Base-by-base conservation (phyloP, 2,113 vertebrate species). In the Lethenteron camtschaticum region DNA sequence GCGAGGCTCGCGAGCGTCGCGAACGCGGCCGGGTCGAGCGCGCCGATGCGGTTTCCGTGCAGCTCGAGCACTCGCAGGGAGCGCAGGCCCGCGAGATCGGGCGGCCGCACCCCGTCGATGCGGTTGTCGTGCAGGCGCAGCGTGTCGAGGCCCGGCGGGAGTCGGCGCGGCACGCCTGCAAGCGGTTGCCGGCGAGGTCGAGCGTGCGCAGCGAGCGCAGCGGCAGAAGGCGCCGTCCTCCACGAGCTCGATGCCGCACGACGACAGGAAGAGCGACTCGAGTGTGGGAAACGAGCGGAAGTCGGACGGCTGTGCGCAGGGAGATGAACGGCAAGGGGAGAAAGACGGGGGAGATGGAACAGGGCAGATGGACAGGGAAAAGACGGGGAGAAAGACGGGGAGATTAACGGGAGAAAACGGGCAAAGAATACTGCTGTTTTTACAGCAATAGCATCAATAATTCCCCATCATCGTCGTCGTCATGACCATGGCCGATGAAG, bases 171-270 rank as follows among this genome's bases (percentile, higher is more conserved):
- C 70, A 85, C 74, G 56, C 68, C 56, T 76, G 80, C 63, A 87
- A 74, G 68, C 83, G 83, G 76, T 87, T 88, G 75, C 85, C 86
- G 77, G 82, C 82, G 69, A 86, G 77, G 78, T 86, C 83, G 76
- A 85, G 76, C 63, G 77, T 78, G 75, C 78, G 83, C 74, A 86
- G 74, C 18, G 75, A 73, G 57, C 71, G 78, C 71, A 86, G 78
- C 18, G 72, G 68, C 76, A 79, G 76, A 88, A 85, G 58, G 81
- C 79, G 12, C 80, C 79, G 24, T 75, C 77, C 75, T 85, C 83
- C 68, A 85, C 73, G 14, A 77, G 77, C 77, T 86, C 82, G 55
- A 81, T 80, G 73, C 82, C 83, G 77, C 83, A 83, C 71, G 81
- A 85, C 56, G 79, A 76, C 41, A 86, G 70, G 59, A 81, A 75